Evolutionary conservation across 37 sponge, comb jelly and placozoan species (phyloP).

Genomic region (Ianthella basta): DNA sequence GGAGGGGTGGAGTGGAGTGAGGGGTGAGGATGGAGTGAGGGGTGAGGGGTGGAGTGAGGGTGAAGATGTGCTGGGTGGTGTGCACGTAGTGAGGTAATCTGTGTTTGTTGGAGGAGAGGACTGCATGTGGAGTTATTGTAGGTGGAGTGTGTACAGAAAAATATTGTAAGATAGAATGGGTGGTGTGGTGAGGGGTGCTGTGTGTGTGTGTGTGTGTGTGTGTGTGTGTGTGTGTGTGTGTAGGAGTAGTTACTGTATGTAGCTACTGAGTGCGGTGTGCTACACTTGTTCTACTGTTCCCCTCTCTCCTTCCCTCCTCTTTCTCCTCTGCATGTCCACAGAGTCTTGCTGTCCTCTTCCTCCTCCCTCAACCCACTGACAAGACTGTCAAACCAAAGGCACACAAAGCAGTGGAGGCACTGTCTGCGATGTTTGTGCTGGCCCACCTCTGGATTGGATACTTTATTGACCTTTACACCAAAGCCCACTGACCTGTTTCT

Average conservation of each 20-base stretch:
- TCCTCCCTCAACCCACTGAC: constrained; percentile 21
- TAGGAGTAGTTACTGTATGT: too few species aligned
- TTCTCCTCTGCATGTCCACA: neutral
- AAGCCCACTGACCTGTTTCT: neutral
- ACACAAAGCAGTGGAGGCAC: constrained; percentile 77
- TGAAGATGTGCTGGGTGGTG: too few species aligned
- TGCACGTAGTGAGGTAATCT: too few species aligned
- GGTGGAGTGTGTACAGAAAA: too few species aligned
- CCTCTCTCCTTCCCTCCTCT: neutral
- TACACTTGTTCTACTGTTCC: neutral
- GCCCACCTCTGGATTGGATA: constrained; percentile 73
- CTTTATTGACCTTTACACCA: neutral
- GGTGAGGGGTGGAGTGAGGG: too few species aligned
- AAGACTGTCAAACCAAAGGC: constrained; percentile 45
- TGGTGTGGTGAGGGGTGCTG: neutral
- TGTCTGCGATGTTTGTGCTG: constrained; percentile 67
- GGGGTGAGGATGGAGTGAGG: too few species aligned
- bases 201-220: constrained; percentile 8
- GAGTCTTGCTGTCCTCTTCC: constrained; percentile 63
- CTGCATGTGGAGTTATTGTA: too few species aligned
- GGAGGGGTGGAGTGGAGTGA: too few species aligned
- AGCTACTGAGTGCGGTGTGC: neutral
- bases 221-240: constrained; percentile 4
- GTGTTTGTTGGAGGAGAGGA: too few species aligned
- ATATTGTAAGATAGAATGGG: too few species aligned